phyloP scores from a whole-genome alignment of 2,888 invertebrate genomes.

The Volucella bombylans region DNA sequence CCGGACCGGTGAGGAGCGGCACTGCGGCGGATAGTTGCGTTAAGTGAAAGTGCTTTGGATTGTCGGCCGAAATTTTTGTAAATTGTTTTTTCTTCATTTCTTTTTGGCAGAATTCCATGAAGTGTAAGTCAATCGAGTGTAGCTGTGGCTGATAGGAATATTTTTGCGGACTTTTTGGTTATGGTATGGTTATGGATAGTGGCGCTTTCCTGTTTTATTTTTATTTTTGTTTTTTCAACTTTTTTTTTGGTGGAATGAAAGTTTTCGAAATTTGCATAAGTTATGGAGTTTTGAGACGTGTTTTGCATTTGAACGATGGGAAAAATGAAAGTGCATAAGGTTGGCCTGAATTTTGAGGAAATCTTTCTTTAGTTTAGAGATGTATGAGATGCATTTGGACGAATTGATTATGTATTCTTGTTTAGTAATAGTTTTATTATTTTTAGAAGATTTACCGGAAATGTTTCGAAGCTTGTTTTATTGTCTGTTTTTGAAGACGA shows the following conservation, averaged over 20 bases:
- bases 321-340: slow-evolving; percentile 55
- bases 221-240: slow-evolving; percentile 8
- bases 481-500: too few species aligned
- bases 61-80: too few species aligned
- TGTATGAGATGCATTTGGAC: background rate
- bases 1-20: too few species aligned
- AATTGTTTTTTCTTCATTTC: too few species aligned
- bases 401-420: background rate
- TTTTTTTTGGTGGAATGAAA: slow-evolving; percentile 53
- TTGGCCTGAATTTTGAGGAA: background rate
- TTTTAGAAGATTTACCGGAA: too few species aligned
- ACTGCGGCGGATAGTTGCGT: slow-evolving; percentile 26
- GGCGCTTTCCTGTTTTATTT: slow-evolving; percentile 31
- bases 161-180: background rate
- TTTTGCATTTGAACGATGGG: slow-evolving; percentile 48
- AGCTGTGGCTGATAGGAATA: too few species aligned
- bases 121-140: slow-evolving; percentile 31
- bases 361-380: background rate
- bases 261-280: slow-evolving; percentile 45
- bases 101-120: slow-evolving; percentile 47
- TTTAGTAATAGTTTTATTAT: too few species aligned
- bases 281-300: slow-evolving; percentile 19
- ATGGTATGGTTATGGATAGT: slow-evolving; percentile 40
- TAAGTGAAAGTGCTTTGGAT: slow-evolving; percentile 60
- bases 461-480: too few species aligned